phyloP scores from a whole-genome alignment of 2,888 invertebrate species.

The Pollenia griseotomentosa region DNA sequence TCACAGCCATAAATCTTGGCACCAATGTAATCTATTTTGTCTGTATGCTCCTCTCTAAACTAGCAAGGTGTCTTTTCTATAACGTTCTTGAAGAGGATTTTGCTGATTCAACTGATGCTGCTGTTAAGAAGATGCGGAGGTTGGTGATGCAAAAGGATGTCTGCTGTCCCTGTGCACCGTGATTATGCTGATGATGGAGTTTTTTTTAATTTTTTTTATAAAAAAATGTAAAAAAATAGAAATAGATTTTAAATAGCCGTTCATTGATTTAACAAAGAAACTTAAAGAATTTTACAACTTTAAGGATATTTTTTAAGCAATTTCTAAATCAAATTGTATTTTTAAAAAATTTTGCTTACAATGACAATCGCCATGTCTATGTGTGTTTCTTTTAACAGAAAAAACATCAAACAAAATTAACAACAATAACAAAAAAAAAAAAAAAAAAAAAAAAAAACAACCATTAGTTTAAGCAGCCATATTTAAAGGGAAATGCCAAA shows the following conservation, averaged over 20 bases:
- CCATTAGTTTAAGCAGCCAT: slow-evolving; percentile 61
- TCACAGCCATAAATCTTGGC: slow-evolving; percentile 73
- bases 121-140: slow-evolving; percentile 26
- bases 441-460: slow-evolving; percentile 1
- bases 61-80: slow-evolving; percentile 66
- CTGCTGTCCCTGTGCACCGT: slow-evolving; percentile 10
- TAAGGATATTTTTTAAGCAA: slow-evolving; percentile 16
- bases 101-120: slow-evolving; percentile 51
- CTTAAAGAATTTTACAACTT: slow-evolving; percentile 12
- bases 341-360: slow-evolving; percentile 6
- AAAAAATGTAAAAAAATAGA: slow-evolving; percentile 23
- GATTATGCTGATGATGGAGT: slow-evolving; percentile 2
- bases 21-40: slow-evolving; percentile 73
- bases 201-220: neutral
- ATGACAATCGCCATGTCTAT: slow-evolving; percentile 55
- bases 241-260: slow-evolving; percentile 17
- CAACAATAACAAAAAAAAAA: slow-evolving; percentile 11
- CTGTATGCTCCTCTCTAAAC: slow-evolving; percentile 51
- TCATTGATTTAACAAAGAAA: slow-evolving; percentile 30
- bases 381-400: neutral
- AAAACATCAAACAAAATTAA: neutral
- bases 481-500: slow-evolving; percentile 44
- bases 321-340: neutral
- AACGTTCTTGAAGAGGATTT: slow-evolving; percentile 41
- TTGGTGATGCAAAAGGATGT: slow-evolving; percentile 34